Evolutionary conservation across 2,797 vertebrate species (phyloP), one percentile per base, ranked within the genome.

Genomic region (Rhadinocentrus ornatus): DNA sequence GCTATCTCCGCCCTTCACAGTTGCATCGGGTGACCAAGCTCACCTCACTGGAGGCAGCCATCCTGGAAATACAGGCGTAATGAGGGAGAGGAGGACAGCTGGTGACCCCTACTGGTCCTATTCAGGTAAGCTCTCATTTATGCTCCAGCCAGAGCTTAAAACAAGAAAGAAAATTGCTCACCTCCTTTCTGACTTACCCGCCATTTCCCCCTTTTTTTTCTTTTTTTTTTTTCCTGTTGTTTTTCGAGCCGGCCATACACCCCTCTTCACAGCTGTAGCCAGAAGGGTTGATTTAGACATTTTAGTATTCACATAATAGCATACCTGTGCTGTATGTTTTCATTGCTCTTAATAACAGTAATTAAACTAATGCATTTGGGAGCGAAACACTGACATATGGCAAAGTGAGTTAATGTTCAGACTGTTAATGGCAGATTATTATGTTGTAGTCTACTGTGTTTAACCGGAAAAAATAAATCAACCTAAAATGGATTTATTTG

Each of bases 91-190:
- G 77, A 98, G 98, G 88, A 96, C 97, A 57, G 93, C 95, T 0
- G 94, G 94, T 66, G 96, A 98, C 91, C 95, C 95, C 35, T 99
- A 99, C 90, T 99, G 98, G 98, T 97, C 97, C 2, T 99, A 99
- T 92, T 97, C 97, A 35, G 97, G 98, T 99, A 92, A 94, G 95
- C 81, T 80, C 52, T 72, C 57, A 29, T 73, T 76, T 81, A 61
- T 66, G 68, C 20, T 16, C 57, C 35, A 58, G 60, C 39, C 66
- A 27, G 20, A 71, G 58, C 68, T 26, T 55, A 48, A 62, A 24
- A 74, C 59, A 35, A 56, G 81, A 71, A 48, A 27, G 62, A 62
- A 76, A 80, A 79, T 78, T 56, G 9, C 64, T 79, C 62, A 56
- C 64, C 67, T 54, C 35, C 35, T 9, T 24, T 62, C 62, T 55